Base-by-base conservation (phyloP, 2,113 vertebrate genomes). In the Colinus virginianus region DNA sequence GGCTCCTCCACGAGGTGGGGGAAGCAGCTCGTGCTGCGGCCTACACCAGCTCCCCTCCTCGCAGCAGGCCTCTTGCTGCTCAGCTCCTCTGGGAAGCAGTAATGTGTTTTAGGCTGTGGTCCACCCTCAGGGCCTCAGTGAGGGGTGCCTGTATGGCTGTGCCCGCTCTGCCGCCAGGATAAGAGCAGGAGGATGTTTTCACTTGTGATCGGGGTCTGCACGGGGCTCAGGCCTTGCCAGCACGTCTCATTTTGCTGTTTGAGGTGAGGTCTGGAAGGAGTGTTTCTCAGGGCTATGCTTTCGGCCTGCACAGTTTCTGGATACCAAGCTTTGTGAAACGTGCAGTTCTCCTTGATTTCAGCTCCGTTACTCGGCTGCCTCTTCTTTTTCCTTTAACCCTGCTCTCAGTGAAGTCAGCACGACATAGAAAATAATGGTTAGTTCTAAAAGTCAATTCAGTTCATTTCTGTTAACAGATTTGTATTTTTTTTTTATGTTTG, bases 1-100 rank as follows among this genome's bases (percentile, higher is more conserved):
- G 1, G 49, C 11, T 34, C 45, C 91, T 93, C 96, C 94, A 95
- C 94, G 45, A 96, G 94, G 94, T 93, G 94, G 94, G 69, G 96
- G 87, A 92, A 95, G 93, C 45, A 22, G 82, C 71, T 74, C 46
- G 6, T 0, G 32, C 62, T 90, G 70, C 0, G 2, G 43, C 1
- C 1, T 11, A 48, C 19, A 70, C 46, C 32, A 0, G n/a, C 66
- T 38, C 38, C 36, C 6, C 22, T 58, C 38, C 34, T 13, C 7
- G 3, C 16, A 48, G 18, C 12, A 5, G 32, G 3, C 12, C 56
- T 26, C 53, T 36, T 66, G 22, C 67, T 38, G 21, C 1, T 51
- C 78, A 59, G 7, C 40, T 56, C 12, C 40, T 72, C 68, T 34
- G 23, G 4, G 43, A 53, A 49, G 25, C 0, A 0, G 0, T 6